Evolutionary conservation across 1,140 invertebrate genomes (phyloP), one percentile per base, ranked within the genome.

Genomic region (Apis dorsata): DNA sequence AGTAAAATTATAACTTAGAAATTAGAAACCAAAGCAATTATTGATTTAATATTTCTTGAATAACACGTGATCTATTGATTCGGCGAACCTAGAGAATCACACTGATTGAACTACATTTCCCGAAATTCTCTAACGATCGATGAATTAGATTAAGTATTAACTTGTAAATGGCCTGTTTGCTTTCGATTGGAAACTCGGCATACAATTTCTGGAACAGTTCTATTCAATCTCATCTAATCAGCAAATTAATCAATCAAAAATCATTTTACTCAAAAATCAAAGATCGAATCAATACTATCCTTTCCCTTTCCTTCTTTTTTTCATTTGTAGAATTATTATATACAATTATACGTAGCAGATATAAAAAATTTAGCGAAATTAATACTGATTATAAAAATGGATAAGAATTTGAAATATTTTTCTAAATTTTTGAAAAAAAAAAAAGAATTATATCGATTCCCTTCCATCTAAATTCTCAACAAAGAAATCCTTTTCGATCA

Each of bases 121-220:
- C 21, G 60, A 68, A 69, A 69, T 44, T 69, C 44, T 34, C 9
- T 21, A 34, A 4, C 60, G 44, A 34, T 12, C 24, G 51, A 69
- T 13, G 5, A 44, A 69, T 78, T 69, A 51, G 63, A 78, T 69
- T 24, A 78, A 78, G 28, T 69, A 53, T 66, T 77, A 77, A 53
- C 63, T 9, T 55, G 63, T 78, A 69, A 78, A 68, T 78, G 76
- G 34, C 63, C 69, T 69, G 53, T 49, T 78, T 68, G 28, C 24
- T 69, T 19, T 19, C 63, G 51, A 57, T 55, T 19, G 28, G 55
- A 21, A 68, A 68, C 63, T 44, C 66, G 15, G 15, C 13, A 15
- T 10, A 19, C 28, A 65, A 10, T 66, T 66, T 21, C 4, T 69
- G 13, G 53, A 69, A 78, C 28, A 0, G 44, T 77, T 51, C 15